Base-by-base conservation (phyloP, 2,113 vertebrate species). In the Takifugu flavidus region DNA sequence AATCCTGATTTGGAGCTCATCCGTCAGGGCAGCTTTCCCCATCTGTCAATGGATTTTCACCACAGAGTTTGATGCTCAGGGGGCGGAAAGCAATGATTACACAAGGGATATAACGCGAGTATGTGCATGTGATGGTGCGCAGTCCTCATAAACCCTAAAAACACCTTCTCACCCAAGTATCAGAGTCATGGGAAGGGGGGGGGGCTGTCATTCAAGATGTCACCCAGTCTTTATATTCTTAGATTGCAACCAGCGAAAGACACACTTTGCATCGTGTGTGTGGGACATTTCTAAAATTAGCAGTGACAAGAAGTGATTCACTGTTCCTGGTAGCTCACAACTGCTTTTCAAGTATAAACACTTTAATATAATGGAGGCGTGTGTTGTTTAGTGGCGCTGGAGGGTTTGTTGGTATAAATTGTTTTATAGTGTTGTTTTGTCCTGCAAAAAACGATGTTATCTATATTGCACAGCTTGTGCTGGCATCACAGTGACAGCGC, bases 221-320 rank as follows among this genome's bases (percentile, higher is more conserved):
- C 62, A 65, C 15, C 31, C 57, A 47, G 67, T 57, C 55, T 76
- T 74, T 77, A 75, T 46, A 28, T 80, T 79, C 49, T 73, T 61
- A 56, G 77, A 56, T 42, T 56, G 70, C 54, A 59, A 57, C 44
- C 72, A 25, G 44, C 62, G 55, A 42, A 57, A 59, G 11, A 10
- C 34, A 59, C 56, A 47, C 43, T 39, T 51, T 67, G 52, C 72
- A 69, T 69, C 54, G 75, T 72, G 69, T 75, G 74, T 77, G 57
- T 72, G 81, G 83, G 70, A 72, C 76, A 66, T 62, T 70, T 76
- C 79, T 87, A 89, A 83, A 84, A 72, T 82, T 87, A 86, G 87
- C 53, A 29, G 25, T 59, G 59, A 70, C 78, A 67, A 45, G 31
- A 51, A 57, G 63, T 62, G 71, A 78, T 76, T 74, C 65, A 62